Base-by-base conservation (phyloP, 2,113 vertebrate genomes). In the Indicator maculatus region DNA sequence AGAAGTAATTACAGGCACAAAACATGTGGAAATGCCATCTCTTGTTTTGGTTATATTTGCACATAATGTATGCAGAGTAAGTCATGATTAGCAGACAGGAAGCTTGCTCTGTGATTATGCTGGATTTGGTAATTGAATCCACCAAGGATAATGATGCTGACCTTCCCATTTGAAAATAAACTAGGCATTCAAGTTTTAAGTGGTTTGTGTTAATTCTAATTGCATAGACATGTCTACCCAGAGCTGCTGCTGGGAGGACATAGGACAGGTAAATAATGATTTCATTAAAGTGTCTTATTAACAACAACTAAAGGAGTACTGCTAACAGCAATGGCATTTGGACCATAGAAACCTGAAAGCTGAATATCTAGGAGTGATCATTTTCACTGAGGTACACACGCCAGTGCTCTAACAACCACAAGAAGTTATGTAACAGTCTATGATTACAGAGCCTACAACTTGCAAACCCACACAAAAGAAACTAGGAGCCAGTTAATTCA, bases 141-240 rank as follows among this genome's bases (percentile, higher is more conserved):
- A 91, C 95, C 80, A 95, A 97, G 93, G 96, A 96, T 94, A 97
- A 97, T 95, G 96, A 97, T 79, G 91, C 85, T 96, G 93, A 97
- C 95, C 93, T 98, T 97, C 93, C 92, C 79, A 94, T 94, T 92
- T 44, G 70, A 96, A 97, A 98, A 95, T 94, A 96, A 97, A 97
- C 93, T 88, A 97, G 86, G 85, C 69, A 95, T 95, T 96, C 41
- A 72, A 82, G 82, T 95, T 97, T 56, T 91, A 94, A 97, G 83
- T 92, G 88, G 86, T 95, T 95, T 89, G 85, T 20, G 70, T 95
- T 97, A 92, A 92, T 94, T 96, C 93, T 96, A 96, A 97, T 90
- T 96, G 90, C 73, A 85, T 50, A 93, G 81, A 76, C 69, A 78
- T 70, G 81, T 74, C 88, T 87, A 70, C 14, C 10, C 52, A 65